Base-by-base conservation (phyloP, 1,140 invertebrate species). In the Adoxophyes honmai region DNA sequence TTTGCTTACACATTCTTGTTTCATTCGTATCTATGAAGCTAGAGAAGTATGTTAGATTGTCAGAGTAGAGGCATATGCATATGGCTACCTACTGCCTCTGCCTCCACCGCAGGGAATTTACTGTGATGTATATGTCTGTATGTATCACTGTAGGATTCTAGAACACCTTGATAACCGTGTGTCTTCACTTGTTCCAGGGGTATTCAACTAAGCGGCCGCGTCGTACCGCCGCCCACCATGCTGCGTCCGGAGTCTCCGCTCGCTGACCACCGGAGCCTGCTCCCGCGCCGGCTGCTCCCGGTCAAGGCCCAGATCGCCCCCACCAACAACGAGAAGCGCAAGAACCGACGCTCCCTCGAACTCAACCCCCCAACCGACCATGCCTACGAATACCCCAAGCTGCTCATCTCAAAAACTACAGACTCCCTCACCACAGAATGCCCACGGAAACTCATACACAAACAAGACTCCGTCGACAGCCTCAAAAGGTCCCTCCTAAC, bases 251-350 rank as follows among this genome's bases (percentile, higher is more conserved):
- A 88, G 66, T 86, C 83, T 33, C 83, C 86, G 1, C 79, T 86
- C 68, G 79, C 82, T 83, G 83, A 86, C 66, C 86, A 88, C 64
- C 83, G 86, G 75, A 86, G 79, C 75, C 75, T 88, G 21, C 75
- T 88, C 67, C 80, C 86, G 36, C 81, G 86, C 13, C 76, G 84
- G 13, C 70, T 87, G 33, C 74, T 87, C 11, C 86, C 86, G 16
- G 78, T 68, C 57, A 88, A 87, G 61, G 84, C 86, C 8, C 86
- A 88, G 39, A 86, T 88, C 34, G 83, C 81, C 4, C 86, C 84
- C 15, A 75, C 73, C 6, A 28, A 28, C 6, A 28, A 28, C 21
- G 84, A 86, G 56, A 86, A 88, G 54, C 74, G 78, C 57, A 87
- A 86, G 59, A 88, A 88, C 62, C 60, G 86, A 14, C 70, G 84